phyloP scores from a whole-genome alignment of 2,113 vertebrate genomes.

The Menura novaehollandiae region DNA sequence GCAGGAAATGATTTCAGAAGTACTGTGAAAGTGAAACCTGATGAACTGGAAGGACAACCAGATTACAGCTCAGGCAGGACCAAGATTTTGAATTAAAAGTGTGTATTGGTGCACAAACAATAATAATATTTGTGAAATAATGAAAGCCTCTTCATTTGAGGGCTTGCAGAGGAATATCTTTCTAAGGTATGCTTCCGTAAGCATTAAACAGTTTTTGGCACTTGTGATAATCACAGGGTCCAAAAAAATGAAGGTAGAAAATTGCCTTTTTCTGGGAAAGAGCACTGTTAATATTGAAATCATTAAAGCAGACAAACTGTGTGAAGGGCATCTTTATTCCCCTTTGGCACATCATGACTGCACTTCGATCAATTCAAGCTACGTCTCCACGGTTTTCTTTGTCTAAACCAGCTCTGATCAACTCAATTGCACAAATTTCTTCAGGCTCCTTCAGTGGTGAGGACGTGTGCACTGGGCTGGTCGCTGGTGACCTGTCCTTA shows the following conservation, averaged over 20 bases:
- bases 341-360: slow-evolving; percentile 38
- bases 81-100: background rate
- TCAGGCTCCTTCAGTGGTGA: background rate
- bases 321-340: slow-evolving; percentile 59
- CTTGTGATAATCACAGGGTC: background rate
- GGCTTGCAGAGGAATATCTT: background rate
- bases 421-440: slow-evolving; percentile 8
- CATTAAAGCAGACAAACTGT: slow-evolving; percentile 30
- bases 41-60: background rate
- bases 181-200: background rate
- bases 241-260: slow-evolving; percentile 26
- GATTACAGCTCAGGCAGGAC: background rate
- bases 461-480: background rate
- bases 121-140: too few species aligned
- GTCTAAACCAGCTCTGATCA: slow-evolving; percentile 34
- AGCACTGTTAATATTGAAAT: slow-evolving; percentile 49
- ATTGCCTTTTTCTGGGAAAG: slow-evolving; percentile 56
- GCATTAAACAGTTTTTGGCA: slow-evolving; percentile 49
- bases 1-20: background rate
- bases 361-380: slow-evolving; percentile 12
- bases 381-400: background rate
- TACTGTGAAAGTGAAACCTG: background rate
- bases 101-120: background rate
- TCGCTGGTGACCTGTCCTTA: background rate
- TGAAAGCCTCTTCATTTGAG: background rate